Evolutionary conservation across 2,888 invertebrate genomes (phyloP).

Genomic region (Leptinotarsa haldemani): DNA sequence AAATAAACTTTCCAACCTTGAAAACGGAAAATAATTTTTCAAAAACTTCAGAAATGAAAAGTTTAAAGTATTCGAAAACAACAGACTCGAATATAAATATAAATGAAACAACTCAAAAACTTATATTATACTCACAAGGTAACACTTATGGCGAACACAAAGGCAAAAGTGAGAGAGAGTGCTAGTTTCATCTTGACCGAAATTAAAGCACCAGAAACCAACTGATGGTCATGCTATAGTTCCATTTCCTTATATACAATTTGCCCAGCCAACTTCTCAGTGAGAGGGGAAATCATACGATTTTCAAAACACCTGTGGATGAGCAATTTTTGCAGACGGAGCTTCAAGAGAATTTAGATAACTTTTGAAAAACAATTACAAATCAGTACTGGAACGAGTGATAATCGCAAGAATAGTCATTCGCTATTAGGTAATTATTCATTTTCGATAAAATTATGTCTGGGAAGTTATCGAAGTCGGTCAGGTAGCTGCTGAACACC

Average conservation of each 20-base stretch:
- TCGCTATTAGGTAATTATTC: neutral
- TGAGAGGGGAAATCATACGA: neutral
- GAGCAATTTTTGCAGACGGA: neutral
- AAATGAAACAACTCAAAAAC: neutral
- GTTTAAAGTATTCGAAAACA: neutral
- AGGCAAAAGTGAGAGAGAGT: neutral
- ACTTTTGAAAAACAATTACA: neutral
- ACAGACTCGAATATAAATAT: neutral
- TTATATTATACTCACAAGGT: neutral
- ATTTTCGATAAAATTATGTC: neutral
- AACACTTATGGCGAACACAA: neutral
- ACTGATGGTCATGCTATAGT: neutral
- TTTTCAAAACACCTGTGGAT: neutral
- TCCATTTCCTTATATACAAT: neutral
- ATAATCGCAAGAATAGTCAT: neutral
- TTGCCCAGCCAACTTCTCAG: neutral
- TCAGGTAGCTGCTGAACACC: neutral
- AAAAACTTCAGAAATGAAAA: too few species aligned
- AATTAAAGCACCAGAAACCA: neutral
- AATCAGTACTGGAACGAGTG: neutral
- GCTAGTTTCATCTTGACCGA: neutral
- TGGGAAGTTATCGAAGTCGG: neutral
- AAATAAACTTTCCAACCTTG: too few species aligned
- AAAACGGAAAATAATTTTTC: too few species aligned
- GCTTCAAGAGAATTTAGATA: neutral